These are phyloP conservation scores for Eucidaris tribuloides DNA, from an alignment of 35 echinoderm and acorn worm species.

Conservation along the genomic window DNA sequence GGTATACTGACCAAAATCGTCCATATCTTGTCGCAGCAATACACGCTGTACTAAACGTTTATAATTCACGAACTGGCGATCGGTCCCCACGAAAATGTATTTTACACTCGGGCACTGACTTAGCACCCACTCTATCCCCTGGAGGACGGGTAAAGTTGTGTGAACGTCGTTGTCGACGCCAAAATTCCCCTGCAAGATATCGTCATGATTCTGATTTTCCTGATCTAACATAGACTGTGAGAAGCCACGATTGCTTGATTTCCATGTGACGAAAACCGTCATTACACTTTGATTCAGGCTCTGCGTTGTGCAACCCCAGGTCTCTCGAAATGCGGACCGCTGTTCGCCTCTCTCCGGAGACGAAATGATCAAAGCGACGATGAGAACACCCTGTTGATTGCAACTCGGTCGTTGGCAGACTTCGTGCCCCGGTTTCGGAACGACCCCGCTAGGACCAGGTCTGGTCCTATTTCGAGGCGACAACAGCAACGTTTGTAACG, in stretches of 20 bases:
- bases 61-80: constrained; percentile 3
- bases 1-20: neutral
- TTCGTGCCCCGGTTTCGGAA: too few relatives aligned
- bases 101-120: neutral
- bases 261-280: neutral
- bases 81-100: neutral
- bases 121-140: neutral
- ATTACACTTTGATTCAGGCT: neutral
- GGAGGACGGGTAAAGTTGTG: neutral
- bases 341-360: neutral
- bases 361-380: neutral
- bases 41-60: neutral
- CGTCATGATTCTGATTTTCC: neutral
- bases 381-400: constrained; percentile 21
- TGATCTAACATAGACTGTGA: neutral
- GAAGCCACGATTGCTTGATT: neutral
- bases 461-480: too few relatives aligned
- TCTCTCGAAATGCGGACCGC: neutral
- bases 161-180: neutral
- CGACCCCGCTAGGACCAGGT: too few relatives aligned
- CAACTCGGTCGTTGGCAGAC: too few relatives aligned
- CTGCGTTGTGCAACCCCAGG: neutral
- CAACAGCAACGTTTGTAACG: too few relatives aligned
- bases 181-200: neutral
- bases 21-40: neutral